These are phyloP conservation scores for Drosophila aff. DNA, from an alignment of 1,140 invertebrate species.

Conservation along the genomic window DNA sequence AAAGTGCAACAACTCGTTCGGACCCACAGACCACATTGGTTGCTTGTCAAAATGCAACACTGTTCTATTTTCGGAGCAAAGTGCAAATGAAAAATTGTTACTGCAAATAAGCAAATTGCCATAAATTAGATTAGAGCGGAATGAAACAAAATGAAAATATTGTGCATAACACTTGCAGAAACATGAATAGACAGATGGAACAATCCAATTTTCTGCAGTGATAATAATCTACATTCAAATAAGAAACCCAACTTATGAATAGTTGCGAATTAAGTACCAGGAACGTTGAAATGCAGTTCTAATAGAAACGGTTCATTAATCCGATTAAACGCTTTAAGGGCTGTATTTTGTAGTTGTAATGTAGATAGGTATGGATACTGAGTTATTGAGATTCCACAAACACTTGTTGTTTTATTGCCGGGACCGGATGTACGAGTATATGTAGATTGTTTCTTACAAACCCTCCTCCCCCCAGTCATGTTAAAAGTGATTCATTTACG, in stretches of 20 bases:
- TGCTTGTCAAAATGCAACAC: slow-evolving; percentile 24
- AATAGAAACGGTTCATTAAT: neutral
- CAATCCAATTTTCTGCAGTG: neutral
- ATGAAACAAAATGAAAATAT: slow-evolving; percentile 1
- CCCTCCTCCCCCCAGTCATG: neutral
- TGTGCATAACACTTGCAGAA: too few relatives aligned
- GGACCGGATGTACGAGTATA: slow-evolving; percentile 2
- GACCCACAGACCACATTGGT: neutral
- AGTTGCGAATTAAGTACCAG: neutral
- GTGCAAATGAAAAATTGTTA: slow-evolving; percentile 48
- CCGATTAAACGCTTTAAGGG: neutral
- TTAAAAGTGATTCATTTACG: slow-evolving; percentile 15
- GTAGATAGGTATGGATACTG: neutral
- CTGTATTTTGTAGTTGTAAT: neutral
- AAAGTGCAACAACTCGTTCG: slow-evolving; percentile 17
- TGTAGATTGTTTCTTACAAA: neutral
- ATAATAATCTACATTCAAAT: neutral
- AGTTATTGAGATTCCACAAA: slow-evolving; percentile 2
- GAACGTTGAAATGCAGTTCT: neutral
- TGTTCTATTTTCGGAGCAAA: slow-evolving; percentile 50
- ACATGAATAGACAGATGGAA: neutral
- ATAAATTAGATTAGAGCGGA: slow-evolving; percentile 37
- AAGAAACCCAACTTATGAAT: neutral
- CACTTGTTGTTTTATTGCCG: slow-evolving; percentile 12
- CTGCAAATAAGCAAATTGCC: slow-evolving; percentile 54